Conservation (phyloP, 2,113 vertebrate species). For the Myocastor coypus region DNA sequence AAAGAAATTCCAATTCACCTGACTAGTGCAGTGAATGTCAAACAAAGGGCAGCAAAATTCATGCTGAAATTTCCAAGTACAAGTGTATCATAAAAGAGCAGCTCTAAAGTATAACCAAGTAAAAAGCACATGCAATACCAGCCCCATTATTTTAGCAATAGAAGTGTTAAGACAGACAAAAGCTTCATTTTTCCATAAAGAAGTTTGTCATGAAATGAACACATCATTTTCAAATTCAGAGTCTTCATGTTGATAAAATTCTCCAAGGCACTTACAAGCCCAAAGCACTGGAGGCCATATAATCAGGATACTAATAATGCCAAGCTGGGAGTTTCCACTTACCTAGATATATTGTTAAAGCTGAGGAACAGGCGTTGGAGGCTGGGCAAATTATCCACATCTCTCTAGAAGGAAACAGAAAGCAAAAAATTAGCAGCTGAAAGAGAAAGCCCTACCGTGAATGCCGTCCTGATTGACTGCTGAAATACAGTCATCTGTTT, state of each 20-base stretch:
- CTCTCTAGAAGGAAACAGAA: constrained; percentile 91
- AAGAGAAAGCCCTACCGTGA: constrained; percentile 61
- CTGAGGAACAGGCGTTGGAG: constrained; percentile 98
- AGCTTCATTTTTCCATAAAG: constrained; percentile 60
- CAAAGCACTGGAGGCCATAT: constrained; percentile 49
- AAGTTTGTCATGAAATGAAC: constrained; percentile 60
- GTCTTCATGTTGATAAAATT: constrained; percentile 40
- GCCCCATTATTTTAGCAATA: constrained; percentile 47
- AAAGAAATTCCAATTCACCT: constrained; percentile 77
- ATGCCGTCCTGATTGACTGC: constrained; percentile 68
- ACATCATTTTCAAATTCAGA: constrained; percentile 59
- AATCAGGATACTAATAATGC: constrained; percentile 70
- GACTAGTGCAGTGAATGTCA: constrained; percentile 63
- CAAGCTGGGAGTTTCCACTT: constrained; percentile 85
- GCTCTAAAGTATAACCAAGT: neutral
- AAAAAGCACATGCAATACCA: constrained; percentile 11
- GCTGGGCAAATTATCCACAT: constrained; percentile 96
- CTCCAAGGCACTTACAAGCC: constrained; percentile 51
- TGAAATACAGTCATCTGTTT: constrained; percentile 60
- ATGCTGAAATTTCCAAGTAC: neutral
- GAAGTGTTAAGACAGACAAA: neutral
- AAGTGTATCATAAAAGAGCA: neutral
- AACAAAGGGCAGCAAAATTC: constrained; percentile 61
- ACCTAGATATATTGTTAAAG: constrained; percentile 98
- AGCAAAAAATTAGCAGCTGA: constrained; percentile 82